Conservation (phyloP, 1,140 invertebrate species). For the Hycleus phaleratus region DNA sequence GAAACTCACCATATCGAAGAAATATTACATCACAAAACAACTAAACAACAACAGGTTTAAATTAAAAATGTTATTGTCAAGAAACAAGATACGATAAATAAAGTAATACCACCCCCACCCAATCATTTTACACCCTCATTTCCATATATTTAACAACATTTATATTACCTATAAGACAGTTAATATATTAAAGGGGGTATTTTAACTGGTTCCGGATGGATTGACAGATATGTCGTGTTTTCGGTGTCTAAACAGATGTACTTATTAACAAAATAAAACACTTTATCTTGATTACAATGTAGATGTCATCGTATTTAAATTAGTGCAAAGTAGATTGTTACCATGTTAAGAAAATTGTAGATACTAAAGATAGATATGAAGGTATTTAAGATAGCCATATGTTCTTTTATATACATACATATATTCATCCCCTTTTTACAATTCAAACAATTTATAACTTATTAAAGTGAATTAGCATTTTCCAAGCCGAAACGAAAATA, state of each 20-base stretch:
- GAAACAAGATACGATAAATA: not conserved
- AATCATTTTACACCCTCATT: slow-evolving; percentile 9
- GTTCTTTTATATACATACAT: not conserved
- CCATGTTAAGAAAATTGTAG: too few species aligned
- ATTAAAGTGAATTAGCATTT: slow-evolving; percentile 22
- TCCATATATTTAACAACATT: too few species aligned
- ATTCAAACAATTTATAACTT: not conserved
- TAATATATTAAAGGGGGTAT: slow-evolving; percentile 1
- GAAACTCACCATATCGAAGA: too few species aligned
- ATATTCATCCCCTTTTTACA: slow-evolving; percentile 8
- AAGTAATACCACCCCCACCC: slow-evolving; percentile 4
- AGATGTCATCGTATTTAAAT: slow-evolving; percentile 34
- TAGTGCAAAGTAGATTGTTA: slow-evolving; percentile 26
- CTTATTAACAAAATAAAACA: slow-evolving; percentile 20
- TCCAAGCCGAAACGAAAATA: slow-evolving; percentile 7
- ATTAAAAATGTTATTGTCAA: too few species aligned
- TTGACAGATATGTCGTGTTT: slow-evolving; percentile 26
- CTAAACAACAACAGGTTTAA: too few species aligned
- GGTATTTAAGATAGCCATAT: slow-evolving; percentile 13
- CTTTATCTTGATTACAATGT: slow-evolving; percentile 8
- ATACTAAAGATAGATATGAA: too few species aligned
- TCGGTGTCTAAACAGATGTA: slow-evolving; percentile 30
- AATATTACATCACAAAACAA: too few species aligned
- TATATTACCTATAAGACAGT: not conserved
- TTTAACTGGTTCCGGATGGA: slow-evolving; percentile 17